These are phyloP conservation scores for Sesamia inferens DNA, from an alignment of 2,888 invertebrate genomes.

Conservation along the genomic window DNA sequence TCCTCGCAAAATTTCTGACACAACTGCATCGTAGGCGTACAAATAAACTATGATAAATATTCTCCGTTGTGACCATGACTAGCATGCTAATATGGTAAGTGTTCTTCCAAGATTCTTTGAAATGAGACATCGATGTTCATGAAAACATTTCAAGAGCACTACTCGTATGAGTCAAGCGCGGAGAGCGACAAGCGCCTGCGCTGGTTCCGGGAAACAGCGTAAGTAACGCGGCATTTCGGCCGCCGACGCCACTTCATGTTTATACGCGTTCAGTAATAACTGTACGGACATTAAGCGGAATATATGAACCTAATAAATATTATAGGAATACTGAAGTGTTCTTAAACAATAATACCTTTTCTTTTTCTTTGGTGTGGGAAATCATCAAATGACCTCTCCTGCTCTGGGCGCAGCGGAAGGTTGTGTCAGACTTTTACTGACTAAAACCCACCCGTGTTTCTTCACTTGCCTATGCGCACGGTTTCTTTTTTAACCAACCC, in stretches of 20 bases:
- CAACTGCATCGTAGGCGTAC: constrained; percentile 24
- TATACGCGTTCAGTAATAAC: constrained; percentile 42
- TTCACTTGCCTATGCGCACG: too few species aligned
- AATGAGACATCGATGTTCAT: constrained; percentile 40
- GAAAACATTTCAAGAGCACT: constrained; percentile 63
- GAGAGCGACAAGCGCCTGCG: constrained; percentile 38
- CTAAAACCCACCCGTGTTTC: too few species aligned
- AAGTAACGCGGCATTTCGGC: constrained; percentile 26
- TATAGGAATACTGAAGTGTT: constrained; percentile 44
- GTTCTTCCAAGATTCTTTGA: constrained; percentile 23
- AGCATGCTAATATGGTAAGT: constrained; percentile 27
- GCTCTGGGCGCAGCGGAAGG: too few species aligned
- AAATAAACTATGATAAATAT: constrained; percentile 30
- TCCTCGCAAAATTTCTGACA: constrained; percentile 5
- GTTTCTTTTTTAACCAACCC: too few species aligned
- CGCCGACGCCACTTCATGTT: constrained; percentile 46
- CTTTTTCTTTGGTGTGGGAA: too few species aligned
- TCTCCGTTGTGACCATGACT: constrained; percentile 25
- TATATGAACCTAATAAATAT: constrained; percentile 44
- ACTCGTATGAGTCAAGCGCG: constrained; percentile 59
- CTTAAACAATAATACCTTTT: constrained; percentile 21
- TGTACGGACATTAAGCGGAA: constrained; percentile 44
- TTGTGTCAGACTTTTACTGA: too few species aligned
- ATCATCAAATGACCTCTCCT: too few species aligned
- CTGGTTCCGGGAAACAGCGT: constrained; percentile 53